Percentiles rank a stretch among this genome's conserved stretches.
Evolutionary conservation across 2,113 vertebrate genomes (phyloP).

Genomic region (Oreochromis tanganicae): DNA sequence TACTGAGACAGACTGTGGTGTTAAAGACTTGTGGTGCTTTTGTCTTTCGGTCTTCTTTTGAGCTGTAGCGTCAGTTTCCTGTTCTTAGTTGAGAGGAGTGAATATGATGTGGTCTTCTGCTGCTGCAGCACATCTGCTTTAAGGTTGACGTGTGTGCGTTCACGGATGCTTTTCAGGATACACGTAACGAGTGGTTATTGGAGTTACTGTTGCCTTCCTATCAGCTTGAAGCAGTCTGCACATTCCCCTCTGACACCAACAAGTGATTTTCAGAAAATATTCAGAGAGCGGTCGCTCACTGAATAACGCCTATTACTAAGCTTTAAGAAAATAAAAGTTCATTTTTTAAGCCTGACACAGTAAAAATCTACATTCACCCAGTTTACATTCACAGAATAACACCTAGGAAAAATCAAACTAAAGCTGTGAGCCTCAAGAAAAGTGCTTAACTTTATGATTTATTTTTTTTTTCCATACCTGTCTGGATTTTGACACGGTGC

Average conservation of each 20-base stretch:
- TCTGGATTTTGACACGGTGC: slow-evolving; percentile 99
- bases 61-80: background rate
- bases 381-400: background rate
- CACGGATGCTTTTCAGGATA: background rate
- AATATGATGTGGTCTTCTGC: background rate
- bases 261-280: background rate
- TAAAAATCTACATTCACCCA: background rate
- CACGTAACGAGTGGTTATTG: background rate
- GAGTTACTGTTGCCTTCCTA: background rate
- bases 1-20: background rate
- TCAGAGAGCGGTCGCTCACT: background rate
- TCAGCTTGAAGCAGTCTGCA: background rate
- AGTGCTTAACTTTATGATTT: background rate
- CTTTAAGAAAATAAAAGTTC: background rate
- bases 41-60: background rate
- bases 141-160: rapidly evolving
- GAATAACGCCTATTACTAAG: background rate
- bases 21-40: background rate
- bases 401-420: background rate
- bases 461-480: slow-evolving; percentile 70
- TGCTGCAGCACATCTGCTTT: background rate
- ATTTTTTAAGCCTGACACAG: background rate
- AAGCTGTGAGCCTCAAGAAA: background rate
- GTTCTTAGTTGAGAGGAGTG: background rate
- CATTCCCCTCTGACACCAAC: background rate